A percentile compares a stretch with the other conserved stretches of the same genome.
phyloP scores from a whole-genome alignment of 2,888 invertebrate genomes.

The Troides oblongomaculatus region DNA sequence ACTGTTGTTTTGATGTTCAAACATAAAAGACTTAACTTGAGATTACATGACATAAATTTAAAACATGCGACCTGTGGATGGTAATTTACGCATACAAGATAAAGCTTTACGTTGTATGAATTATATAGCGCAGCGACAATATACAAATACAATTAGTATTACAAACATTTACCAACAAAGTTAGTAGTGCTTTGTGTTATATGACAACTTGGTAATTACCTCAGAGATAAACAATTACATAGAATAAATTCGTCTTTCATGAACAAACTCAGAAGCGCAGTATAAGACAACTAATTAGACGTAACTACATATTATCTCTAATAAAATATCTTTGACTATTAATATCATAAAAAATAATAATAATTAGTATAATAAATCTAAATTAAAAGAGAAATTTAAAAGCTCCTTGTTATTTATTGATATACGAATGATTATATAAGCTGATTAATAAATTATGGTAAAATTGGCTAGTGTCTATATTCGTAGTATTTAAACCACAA shows the following conservation, averaged over 20 bases:
- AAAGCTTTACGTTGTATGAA: conserved; percentile 16
- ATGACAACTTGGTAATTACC: conserved; percentile 11
- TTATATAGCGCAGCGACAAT: conserved; percentile 15
- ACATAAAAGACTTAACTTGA: conserved; percentile 11
- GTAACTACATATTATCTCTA: neutral
- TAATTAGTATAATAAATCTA: too few relatives aligned
- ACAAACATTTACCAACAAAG: conserved; percentile 15
- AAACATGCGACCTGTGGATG: conserved; percentile 4
- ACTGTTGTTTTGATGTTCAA: conserved; percentile 14
- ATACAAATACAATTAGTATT: conserved; percentile 23
- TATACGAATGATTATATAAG: too few relatives aligned
- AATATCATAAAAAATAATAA: too few relatives aligned
- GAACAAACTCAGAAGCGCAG: neutral
- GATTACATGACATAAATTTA: conserved; percentile 3
- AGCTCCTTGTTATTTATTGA: too few relatives aligned
- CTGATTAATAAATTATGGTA: too few relatives aligned
- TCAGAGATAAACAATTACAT: neutral
- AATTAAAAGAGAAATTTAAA: too few relatives aligned
- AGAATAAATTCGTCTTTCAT: conserved; percentile 5
- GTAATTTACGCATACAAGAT: conserved; percentile 23
- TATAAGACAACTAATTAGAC: neutral
- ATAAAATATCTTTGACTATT: too few relatives aligned
- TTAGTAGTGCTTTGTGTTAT: conserved; percentile 14
- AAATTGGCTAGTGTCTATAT: too few relatives aligned
- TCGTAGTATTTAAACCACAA: too few relatives aligned